Percentiles rank a stretch among this genome's conserved stretches.
Conservation (phyloP, 1,140 invertebrate species). For the Dolichoris vasculosae region DNA sequence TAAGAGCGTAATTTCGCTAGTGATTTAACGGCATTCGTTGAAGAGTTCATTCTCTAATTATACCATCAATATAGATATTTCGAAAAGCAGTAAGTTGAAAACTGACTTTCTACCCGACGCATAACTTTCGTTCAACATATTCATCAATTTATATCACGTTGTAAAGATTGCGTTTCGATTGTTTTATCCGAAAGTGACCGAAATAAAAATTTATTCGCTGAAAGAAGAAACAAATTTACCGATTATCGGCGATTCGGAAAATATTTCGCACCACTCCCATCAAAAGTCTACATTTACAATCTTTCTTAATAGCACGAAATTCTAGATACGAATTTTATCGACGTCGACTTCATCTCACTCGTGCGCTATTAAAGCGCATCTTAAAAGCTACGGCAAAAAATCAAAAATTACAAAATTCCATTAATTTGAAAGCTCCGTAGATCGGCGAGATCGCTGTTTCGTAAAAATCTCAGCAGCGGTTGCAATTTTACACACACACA, state of each 20-base stretch:
- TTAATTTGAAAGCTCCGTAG: neutral
- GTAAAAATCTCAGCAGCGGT: neutral
- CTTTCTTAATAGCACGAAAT: neutral
- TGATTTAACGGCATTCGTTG: neutral
- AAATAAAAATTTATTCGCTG: neutral
- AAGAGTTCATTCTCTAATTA: neutral
- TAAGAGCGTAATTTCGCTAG: neutral
- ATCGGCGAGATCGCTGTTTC: neutral
- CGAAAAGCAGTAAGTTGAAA: neutral
- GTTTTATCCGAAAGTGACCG: neutral
- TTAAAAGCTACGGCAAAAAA: neutral
- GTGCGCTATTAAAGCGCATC: neutral
- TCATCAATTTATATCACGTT: neutral
- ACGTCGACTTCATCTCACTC: neutral
- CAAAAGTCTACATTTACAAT: neutral
- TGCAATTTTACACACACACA: conserved; percentile 4
- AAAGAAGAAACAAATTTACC: neutral
- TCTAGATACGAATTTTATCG: neutral
- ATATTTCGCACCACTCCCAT: too few relatives aligned
- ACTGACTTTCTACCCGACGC: neutral
- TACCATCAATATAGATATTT: neutral
- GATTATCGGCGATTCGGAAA: too few relatives aligned
- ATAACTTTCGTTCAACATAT: neutral
- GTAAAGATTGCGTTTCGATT: neutral
- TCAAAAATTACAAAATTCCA: neutral